Conservation (phyloP, 2,113 vertebrate species). For the Chascanopsetta lugubris region DNA sequence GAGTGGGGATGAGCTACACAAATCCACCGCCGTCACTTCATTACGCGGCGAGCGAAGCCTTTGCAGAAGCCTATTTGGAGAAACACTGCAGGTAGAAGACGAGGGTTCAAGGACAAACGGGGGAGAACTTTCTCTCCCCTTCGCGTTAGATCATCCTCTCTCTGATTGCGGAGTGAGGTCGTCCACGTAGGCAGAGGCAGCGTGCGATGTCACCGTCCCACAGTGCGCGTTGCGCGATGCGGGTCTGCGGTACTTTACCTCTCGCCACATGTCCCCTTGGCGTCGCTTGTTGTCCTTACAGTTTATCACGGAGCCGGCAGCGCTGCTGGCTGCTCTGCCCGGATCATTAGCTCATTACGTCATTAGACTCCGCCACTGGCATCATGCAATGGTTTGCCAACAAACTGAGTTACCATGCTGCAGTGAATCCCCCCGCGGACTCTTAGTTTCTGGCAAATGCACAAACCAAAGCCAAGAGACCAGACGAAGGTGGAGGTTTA, state of each 20-base stretch:
- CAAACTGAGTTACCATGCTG: conserved; percentile 20
- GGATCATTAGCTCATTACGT: conserved; percentile 48
- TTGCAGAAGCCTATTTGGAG: conserved; percentile 42
- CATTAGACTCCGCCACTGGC: conserved; percentile 42
- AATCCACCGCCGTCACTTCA: conserved; percentile 31
- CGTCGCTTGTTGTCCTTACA: conserved; percentile 4
- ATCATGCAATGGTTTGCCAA: conserved; percentile 10
- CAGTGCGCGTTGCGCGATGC: not conserved
- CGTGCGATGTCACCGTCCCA: not conserved
- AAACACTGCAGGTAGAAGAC: conserved; percentile 26
- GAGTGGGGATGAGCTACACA: conserved; percentile 27
- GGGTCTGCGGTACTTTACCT: not conserved
- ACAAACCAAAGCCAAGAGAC: not conserved
- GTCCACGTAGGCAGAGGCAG: not conserved
- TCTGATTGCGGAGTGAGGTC: no score
- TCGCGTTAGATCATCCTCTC: no score
- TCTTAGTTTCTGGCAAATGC: conserved; percentile 13
- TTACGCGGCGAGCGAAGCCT: conserved; percentile 31
- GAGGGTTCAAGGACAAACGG: conserved; percentile 45
- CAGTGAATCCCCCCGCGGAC: conserved; percentile 11
- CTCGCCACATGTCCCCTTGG: not conserved
- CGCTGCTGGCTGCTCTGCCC: conserved; percentile 9
- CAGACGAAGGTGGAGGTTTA: no score
- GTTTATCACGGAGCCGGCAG: conserved; percentile 18
- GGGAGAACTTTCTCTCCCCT: conserved; percentile 18